phyloP scores from a whole-genome alignment of 2,888 invertebrate species.

The Orthosia gothica region DNA sequence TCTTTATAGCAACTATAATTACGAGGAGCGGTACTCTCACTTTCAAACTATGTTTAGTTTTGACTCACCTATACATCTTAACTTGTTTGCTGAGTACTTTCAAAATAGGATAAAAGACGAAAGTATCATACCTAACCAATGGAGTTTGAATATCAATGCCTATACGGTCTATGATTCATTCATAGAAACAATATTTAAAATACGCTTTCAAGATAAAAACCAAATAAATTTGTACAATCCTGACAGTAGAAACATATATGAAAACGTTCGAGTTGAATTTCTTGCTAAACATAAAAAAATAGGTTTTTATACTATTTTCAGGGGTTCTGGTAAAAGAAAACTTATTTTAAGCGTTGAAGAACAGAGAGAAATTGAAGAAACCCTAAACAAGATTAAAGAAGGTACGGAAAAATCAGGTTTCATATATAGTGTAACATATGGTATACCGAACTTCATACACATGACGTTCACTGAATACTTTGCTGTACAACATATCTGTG shows the following conservation, averaged over 20 bases:
- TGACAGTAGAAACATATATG: constrained; percentile 36
- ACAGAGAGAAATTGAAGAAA: no score
- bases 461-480: no score
- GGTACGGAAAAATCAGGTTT: no score
- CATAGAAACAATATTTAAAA: constrained; percentile 51
- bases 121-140: constrained; percentile 7
- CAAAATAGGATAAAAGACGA: constrained; percentile 23
- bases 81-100: constrained; percentile 50
- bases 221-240: constrained; percentile 43
- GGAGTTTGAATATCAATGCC: constrained; percentile 51
- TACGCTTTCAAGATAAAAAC: constrained; percentile 54
- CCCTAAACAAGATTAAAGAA: no score
- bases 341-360: no score
- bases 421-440: no score
- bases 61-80: constrained; percentile 41
- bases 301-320: constrained; percentile 46
- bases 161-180: constrained; percentile 55
- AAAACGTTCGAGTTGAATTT: constrained; percentile 16
- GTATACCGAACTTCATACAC: no score
- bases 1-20: background rate
- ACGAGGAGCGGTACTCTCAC: background rate
- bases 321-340: no score
- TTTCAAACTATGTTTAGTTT: background rate
- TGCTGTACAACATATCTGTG: no score
- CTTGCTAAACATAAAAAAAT: constrained; percentile 44